A percentile compares a stretch with the other conserved stretches of the same genome.
phyloP scores from a whole-genome alignment of 2,888 invertebrate species.

The Glaucopsyche alexis region DNA sequence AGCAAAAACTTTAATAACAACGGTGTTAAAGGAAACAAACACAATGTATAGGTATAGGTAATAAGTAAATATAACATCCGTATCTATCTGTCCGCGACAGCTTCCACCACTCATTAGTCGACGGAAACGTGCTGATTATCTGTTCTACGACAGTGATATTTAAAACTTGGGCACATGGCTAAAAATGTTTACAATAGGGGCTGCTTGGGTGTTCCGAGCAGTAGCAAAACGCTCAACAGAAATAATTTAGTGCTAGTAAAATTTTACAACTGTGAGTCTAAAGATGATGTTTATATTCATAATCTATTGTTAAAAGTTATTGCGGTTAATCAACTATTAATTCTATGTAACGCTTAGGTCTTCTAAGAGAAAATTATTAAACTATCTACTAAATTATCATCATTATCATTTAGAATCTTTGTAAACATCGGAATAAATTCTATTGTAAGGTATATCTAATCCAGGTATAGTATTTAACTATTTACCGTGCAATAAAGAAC shows the following conservation, averaged over 20 bases:
- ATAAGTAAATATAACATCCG: not conserved
- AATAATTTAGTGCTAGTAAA: not conserved
- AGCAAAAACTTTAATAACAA: not conserved
- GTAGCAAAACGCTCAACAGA: not conserved
- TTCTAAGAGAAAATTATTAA: no score
- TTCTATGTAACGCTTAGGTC: no score
- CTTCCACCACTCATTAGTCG: slow-evolving; percentile 33
- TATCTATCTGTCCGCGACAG: slow-evolving; percentile 27
- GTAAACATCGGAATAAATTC: no score
- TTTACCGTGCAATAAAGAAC: no score
- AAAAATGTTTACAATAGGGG: slow-evolving; percentile 16
- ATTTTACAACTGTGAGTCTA: no score
- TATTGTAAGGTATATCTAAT: no score
- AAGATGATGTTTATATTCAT: no score
- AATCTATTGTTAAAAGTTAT: no score
- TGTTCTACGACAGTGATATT: slow-evolving; percentile 8
- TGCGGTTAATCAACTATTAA: no score
- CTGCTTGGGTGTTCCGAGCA: slow-evolving; percentile 1
- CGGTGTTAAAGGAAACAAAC: slow-evolving; percentile 8
- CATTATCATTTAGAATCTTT: no score
- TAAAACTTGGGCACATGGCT: slow-evolving; percentile 12
- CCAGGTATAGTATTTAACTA: no score
- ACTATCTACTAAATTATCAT: no score
- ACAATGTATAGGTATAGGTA: not conserved
- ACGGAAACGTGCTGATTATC: slow-evolving; percentile 32